These are phyloP conservation scores for Psittacula derbiana DNA, from an alignment of 2,797 vertebrate genomes.

Conservation along the genomic window DNA sequence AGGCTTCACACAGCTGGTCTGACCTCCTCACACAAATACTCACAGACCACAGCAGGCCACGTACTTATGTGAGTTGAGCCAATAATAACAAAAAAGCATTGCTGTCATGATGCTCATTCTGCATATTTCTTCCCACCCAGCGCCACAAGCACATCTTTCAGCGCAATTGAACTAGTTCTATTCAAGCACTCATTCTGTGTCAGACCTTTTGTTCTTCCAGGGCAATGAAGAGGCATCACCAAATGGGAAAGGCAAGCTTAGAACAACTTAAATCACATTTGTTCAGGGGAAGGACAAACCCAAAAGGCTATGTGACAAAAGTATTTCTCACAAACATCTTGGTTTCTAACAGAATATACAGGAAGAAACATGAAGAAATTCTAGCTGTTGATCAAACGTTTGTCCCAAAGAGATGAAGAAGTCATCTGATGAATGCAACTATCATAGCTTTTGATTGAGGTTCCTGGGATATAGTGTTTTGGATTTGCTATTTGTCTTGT, in stretches of 20 bases:
- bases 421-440: background rate
- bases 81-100: background rate
- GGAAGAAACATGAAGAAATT: background rate
- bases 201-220: background rate
- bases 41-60: background rate
- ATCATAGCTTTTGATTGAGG: background rate
- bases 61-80: background rate
- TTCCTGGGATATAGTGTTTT: background rate
- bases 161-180: background rate
- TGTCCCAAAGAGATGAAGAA: background rate
- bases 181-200: background rate
- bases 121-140: background rate
- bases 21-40: constrained; percentile 4
- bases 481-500: background rate
- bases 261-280: background rate
- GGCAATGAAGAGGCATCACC: background rate
- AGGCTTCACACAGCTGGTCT: background rate
- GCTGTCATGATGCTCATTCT: background rate
- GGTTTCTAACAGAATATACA: background rate
- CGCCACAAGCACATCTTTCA: background rate
- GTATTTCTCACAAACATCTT: background rate
- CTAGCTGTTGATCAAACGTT: background rate
- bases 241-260: background rate
- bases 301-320: background rate
- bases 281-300: background rate